Conservation (phyloP, 1,140 invertebrate genomes). For the Schlechtendalia chinensis region DNA sequence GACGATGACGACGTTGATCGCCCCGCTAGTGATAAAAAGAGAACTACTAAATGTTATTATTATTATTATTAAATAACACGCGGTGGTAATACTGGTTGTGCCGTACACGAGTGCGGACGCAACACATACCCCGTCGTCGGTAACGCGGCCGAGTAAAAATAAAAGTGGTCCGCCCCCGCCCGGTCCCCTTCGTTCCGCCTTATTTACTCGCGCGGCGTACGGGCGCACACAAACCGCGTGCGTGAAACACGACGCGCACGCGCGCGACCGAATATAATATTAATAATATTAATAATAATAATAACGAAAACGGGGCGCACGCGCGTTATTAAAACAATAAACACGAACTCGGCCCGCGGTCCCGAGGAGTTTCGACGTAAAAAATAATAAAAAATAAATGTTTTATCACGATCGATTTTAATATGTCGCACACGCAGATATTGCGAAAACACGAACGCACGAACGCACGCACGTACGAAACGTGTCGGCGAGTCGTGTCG, state of each 20-base stretch:
- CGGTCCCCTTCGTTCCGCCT: neutral
- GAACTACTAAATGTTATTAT: too few species aligned
- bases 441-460: too few species aligned
- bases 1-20: too few species aligned
- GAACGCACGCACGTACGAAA: neutral
- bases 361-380: neutral
- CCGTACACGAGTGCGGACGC: neutral
- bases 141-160: slow-evolving; percentile 45
- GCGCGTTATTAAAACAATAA: neutral
- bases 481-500: too few species aligned
- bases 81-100: slow-evolving; percentile 15
- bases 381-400: neutral
- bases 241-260: neutral
- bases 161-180: slow-evolving; percentile 31
- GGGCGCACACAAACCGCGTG: neutral
- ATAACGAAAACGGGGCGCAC: neutral
- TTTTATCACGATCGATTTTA: too few species aligned
- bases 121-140: neutral
- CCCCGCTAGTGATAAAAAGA: too few species aligned
- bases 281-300: slow-evolving; percentile 24
- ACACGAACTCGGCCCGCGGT: neutral
- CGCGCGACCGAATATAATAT: neutral
- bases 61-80: too few species aligned
- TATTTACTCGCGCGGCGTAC: too few species aligned
- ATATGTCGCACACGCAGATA: too few species aligned